phyloP scores from a whole-genome alignment of 2,797 vertebrate species.

The Aphelocoma californica region DNA sequence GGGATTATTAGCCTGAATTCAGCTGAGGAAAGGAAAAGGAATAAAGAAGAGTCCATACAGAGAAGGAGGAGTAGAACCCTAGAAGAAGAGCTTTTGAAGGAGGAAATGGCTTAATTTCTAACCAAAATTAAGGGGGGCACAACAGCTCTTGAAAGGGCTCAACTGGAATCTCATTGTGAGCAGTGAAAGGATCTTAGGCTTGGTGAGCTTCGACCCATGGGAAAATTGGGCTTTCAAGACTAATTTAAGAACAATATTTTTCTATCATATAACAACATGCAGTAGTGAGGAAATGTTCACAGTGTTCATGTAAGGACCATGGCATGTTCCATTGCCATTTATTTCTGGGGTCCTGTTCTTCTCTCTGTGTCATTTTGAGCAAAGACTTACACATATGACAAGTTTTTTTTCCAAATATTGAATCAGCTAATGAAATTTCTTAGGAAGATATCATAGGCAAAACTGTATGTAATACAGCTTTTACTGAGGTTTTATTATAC shows the following conservation, averaged over 20 bases:
- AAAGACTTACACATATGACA: background rate
- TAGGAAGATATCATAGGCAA: background rate
- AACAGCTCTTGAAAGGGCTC: background rate
- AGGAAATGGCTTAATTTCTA: background rate
- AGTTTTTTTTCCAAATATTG: background rate
- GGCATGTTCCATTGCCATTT: background rate
- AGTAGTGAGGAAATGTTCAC: background rate
- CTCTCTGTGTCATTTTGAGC: background rate
- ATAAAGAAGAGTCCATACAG: background rate
- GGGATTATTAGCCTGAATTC: background rate
- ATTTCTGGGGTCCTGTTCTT: background rate
- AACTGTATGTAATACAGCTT: background rate
- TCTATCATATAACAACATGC: background rate
- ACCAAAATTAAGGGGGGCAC: background rate
- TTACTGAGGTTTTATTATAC: background rate
- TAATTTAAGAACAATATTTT: background rate
- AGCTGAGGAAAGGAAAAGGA: background rate
- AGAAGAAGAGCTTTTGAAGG: background rate
- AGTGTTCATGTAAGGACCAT: background rate
- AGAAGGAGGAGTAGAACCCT: background rate
- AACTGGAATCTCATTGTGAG: background rate
- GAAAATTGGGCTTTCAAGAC: background rate
- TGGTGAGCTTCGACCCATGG: background rate
- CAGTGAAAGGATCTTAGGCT: background rate
- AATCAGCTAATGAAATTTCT: background rate